Conservation (phyloP, 2,888 invertebrate species). For the Tenthredo livida region DNA sequence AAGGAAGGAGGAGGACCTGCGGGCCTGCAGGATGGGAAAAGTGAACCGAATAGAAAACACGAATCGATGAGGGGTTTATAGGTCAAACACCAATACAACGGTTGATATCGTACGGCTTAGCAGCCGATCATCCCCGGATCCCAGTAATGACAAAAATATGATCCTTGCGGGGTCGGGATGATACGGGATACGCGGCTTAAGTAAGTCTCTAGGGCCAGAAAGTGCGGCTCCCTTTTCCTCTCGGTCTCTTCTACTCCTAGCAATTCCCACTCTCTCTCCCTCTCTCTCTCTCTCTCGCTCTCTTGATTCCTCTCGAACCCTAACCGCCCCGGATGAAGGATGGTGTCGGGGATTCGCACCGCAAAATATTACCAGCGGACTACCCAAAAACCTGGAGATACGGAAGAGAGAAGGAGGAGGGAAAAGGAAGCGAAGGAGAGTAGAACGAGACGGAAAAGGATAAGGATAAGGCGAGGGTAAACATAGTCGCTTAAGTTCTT, state of each 20-base stretch:
- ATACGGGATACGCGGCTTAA: conserved; percentile 38
- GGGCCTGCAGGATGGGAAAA: neutral
- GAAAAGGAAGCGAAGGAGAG: neutral
- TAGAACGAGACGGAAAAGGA: conserved; percentile 2
- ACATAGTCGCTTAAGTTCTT: conserved; percentile 40
- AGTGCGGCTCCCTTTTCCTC: conserved; percentile 6
- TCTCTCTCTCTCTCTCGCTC: neutral
- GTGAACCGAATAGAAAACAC: conserved; percentile 39
- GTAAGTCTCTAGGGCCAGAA: conserved; percentile 37
- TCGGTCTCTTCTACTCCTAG: neutral
- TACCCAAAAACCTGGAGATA: conserved; percentile 16
- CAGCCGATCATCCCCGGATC: conserved; percentile 53
- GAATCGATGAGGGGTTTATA: conserved; percentile 47
- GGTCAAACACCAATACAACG: conserved; percentile 50
- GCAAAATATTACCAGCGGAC: conserved; percentile 51
- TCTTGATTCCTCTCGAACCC: conserved; percentile 15
- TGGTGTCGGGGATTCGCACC: conserved; percentile 46
- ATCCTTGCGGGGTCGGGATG: conserved; percentile 49
- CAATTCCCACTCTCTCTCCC: neutral
- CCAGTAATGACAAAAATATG: conserved; percentile 55
- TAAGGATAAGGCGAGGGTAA: conserved; percentile 46
- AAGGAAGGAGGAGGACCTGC: neutral
- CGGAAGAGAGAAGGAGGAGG: neutral
- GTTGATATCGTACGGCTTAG: conserved; percentile 37
- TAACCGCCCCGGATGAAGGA: conserved; percentile 40